A percentile compares a stretch with the other conserved stretches of the same genome.
Evolutionary conservation across 1,140 invertebrate species (phyloP).

Genomic region (Sinonovacula constricta): DNA sequence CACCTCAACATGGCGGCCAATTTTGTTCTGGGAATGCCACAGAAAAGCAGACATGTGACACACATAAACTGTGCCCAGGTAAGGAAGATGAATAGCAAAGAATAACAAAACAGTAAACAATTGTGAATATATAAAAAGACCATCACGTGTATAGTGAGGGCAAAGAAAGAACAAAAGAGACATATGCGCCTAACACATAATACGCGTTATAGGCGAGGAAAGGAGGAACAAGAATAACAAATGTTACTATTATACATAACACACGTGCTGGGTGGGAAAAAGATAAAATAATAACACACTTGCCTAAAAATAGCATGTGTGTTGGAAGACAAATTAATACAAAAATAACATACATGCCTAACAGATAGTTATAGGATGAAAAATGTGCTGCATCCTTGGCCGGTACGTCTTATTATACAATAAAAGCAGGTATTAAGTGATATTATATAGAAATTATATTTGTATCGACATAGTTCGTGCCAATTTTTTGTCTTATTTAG

Average conservation of each 20-base stretch:
- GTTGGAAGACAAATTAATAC: no score
- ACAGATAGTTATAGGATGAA: background rate
- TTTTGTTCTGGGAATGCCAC: slow-evolving; percentile 53
- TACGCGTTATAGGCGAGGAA: background rate
- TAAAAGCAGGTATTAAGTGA: background rate
- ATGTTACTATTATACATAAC: background rate
- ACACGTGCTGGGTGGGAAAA: background rate
- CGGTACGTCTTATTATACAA: background rate
- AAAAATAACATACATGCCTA: background rate
- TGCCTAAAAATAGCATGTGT: no score
- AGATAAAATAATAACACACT: slow-evolving; percentile 5
- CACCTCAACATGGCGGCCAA: slow-evolving; percentile 45
- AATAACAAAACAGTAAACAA: background rate
- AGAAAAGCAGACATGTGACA: slow-evolving; percentile 55
- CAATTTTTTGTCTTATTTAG: background rate
- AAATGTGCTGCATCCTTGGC: no score
- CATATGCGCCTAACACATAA: background rate
- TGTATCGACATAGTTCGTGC: background rate
- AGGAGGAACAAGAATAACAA: background rate
- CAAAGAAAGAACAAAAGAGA: background rate
- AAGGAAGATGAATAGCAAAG: background rate
- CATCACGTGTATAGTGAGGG: no score
- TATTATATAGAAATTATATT: background rate
- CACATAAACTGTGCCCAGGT: slow-evolving; percentile 59
- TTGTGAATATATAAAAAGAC: background rate